Conservation (phyloP, 2,888 invertebrate species). For the Oxycera nigricornis region DNA sequence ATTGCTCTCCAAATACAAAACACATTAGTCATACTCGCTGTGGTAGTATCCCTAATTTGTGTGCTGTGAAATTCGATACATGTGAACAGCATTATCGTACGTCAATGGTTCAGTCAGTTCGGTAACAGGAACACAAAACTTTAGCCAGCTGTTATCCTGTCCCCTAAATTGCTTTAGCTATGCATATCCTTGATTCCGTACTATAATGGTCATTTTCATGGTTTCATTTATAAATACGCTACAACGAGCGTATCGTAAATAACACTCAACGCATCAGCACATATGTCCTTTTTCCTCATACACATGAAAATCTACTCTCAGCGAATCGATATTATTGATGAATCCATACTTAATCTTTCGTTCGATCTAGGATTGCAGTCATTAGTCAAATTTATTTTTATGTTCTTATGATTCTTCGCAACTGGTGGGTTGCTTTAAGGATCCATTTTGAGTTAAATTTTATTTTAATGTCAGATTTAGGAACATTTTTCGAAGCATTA, state of each 20-base stretch:
- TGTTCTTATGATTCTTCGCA: too few relatives aligned
- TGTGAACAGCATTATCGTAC: not conserved
- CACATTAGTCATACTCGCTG: not conserved
- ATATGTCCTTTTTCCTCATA: not conserved
- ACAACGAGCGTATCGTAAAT: not conserved
- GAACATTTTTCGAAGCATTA: too few relatives aligned
- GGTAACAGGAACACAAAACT: not conserved
- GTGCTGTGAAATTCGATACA: slow-evolving; percentile 6
- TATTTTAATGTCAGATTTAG: too few relatives aligned
- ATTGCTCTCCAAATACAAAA: not conserved
- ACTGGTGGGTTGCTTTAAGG: too few relatives aligned
- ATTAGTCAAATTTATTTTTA: too few relatives aligned
- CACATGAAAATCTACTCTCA: too few relatives aligned
- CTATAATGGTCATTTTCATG: slow-evolving; percentile 35
- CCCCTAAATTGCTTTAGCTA: not conserved
- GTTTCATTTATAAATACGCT: slow-evolving; percentile 22
- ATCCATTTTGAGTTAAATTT: too few relatives aligned
- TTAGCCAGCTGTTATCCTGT: not conserved
- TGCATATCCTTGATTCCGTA: slow-evolving; percentile 18
- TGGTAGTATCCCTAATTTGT: not conserved
- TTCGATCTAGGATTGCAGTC: too few relatives aligned
- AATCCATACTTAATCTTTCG: too few relatives aligned
- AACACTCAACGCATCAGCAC: not conserved
- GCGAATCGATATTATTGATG: too few relatives aligned
- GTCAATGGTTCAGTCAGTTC: not conserved